Base-by-base conservation (phyloP, 92 coral and sea anemone species). In the Zoanthus sociatus region DNA sequence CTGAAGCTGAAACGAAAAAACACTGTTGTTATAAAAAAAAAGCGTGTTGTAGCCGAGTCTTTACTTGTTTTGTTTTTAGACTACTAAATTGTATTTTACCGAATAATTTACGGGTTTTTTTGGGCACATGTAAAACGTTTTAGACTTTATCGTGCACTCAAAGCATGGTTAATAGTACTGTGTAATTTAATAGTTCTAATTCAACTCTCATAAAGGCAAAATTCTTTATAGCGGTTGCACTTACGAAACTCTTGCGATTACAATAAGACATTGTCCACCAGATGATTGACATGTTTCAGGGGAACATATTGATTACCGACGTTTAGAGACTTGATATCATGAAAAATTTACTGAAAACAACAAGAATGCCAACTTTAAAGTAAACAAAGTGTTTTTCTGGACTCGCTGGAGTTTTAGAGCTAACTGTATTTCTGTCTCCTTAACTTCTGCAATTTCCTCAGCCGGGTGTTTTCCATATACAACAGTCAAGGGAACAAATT, bases 191-290 rank as follows among this genome's bases (percentile, higher is more conserved):
- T 53, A 53, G 58, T 15, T 56, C 16, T 12, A 56, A 56, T 56
- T 56, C 64, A 56, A 14, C 16, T 56, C 16, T 56, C 64, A 56
- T 56, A 56, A 56, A 56, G 16, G 64, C 64, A 56, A 56, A 56
- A 56, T 56, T 56, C 60, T 54, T 54, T 56, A 56, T 56, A 56
- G 64, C 64, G 64, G 64, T 56, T 56, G 64, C 60, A 54, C 60
- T 54, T 54, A 54, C 60, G 60, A 15, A 54, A 54, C 60, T 54
- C 64, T 13, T 56, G 64, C 64, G 64, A 56, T 56, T 10, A 56
- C 64, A 56, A 56, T 56, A 56, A 56, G 64, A 56, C 64, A 56
- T 56, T 13, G 17, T 56, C 64, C 64, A 12, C 20, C 64, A 14
- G 64, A 13, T 56, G 64, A 56, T 56, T 56, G 64, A 56, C 17